Conservation (phyloP, 2,113 vertebrate species). For the Leptodactylus fuscus region DNA sequence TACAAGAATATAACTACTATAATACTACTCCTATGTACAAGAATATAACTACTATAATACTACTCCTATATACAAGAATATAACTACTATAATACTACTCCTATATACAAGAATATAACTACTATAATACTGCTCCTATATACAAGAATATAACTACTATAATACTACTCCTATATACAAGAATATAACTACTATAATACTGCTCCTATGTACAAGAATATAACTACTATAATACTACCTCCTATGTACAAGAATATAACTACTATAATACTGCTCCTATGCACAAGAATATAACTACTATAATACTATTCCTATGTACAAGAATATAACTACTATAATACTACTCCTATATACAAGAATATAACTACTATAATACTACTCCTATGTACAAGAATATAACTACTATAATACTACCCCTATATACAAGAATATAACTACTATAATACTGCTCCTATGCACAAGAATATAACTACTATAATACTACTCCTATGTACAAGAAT, state of each 20-base stretch:
- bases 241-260: constrained; percentile 1
- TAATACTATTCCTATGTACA: not conserved
- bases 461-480: constrained; percentile 16
- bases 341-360: not conserved
- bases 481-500: not conserved
- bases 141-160: constrained; percentile 2
- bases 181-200: constrained; percentile 1
- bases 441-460: not conserved
- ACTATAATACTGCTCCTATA: not conserved
- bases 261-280: constrained; percentile 9
- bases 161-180: not conserved
- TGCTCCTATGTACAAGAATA: not conserved
- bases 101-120: too few species aligned
- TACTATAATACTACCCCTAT: not conserved
- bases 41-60: constrained; percentile 19
- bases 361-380: not conserved
- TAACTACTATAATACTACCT: not conserved
- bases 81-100: constrained; percentile 5
- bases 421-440: constrained; percentile 17
- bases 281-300: constrained; percentile 16
- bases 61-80: not conserved
- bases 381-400: not conserved
- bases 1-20: constrained; percentile 14
- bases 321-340: constrained; percentile 6
- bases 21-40: constrained; percentile 7